Conservation (phyloP, 2,113 vertebrate genomes). For the Strix aluco region DNA sequence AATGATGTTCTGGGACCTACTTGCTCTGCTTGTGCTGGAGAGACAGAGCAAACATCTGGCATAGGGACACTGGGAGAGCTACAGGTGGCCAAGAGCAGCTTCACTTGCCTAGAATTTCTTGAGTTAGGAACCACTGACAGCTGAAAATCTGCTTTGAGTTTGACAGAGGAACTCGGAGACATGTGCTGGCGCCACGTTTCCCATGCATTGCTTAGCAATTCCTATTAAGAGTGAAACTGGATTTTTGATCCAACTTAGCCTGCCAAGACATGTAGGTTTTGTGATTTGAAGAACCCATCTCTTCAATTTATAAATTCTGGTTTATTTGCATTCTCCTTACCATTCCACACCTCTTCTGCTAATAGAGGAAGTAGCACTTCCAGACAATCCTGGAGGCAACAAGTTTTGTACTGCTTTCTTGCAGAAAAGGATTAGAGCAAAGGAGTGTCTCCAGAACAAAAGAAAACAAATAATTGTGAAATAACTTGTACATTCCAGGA, state of each 20-base stretch:
- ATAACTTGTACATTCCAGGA: background rate
- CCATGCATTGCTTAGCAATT: background rate
- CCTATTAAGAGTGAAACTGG: background rate
- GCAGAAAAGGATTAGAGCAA: background rate
- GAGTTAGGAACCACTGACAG: background rate
- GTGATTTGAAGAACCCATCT: background rate
- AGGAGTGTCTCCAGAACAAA: background rate
- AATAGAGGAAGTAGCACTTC: background rate
- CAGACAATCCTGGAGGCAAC: background rate
- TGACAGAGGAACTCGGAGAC: background rate
- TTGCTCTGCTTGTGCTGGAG: background rate
- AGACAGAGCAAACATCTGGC: background rate
- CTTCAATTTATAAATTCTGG: background rate
- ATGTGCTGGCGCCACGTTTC: background rate
- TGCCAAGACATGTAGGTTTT: background rate
- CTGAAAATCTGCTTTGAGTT: constrained; percentile 18
- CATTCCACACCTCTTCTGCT: background rate
- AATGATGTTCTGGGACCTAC: background rate
- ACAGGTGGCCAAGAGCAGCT: background rate
- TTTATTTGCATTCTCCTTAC: background rate
- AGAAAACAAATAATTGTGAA: background rate
- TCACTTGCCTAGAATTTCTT: background rate
- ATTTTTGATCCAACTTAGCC: background rate
- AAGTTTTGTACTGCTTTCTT: background rate
- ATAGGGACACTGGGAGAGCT: background rate